Evolutionary conservation across 2,113 vertebrate genomes (phyloP).

Genomic region (Psilopsiagon aymara): DNA sequence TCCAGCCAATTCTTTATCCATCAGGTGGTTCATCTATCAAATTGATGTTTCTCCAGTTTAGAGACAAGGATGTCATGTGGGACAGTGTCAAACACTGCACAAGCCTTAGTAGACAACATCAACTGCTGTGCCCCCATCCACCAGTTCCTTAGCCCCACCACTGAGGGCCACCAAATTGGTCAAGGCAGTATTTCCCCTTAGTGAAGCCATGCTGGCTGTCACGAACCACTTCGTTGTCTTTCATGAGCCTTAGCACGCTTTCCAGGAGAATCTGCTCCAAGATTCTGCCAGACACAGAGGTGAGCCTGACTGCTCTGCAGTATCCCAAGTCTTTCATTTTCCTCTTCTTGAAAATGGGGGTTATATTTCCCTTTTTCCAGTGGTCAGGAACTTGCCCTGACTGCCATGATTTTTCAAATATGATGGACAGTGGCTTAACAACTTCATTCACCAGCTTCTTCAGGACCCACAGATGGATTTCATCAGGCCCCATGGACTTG

Average conservation of each 20-base stretch:
- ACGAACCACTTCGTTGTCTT: background rate
- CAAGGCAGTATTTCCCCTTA: background rate
- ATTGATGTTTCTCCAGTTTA: background rate
- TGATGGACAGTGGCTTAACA: background rate
- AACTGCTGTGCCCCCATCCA: background rate
- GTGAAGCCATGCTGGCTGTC: background rate
- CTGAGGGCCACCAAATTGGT: background rate
- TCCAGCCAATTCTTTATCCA: background rate
- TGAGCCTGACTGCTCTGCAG: background rate
- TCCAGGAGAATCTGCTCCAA: background rate
- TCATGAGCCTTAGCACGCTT: background rate
- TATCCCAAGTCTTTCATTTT: background rate
- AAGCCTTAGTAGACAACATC: background rate
- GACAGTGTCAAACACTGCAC: background rate
- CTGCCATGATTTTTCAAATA: background rate
- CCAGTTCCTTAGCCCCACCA: background rate
- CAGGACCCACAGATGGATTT: background rate
- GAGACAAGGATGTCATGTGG: background rate
- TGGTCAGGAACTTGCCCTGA: background rate
- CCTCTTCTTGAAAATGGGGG: background rate
- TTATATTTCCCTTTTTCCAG: background rate
- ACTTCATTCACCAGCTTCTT: background rate
- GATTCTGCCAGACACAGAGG: background rate
- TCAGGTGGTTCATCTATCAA: background rate
- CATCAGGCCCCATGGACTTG: background rate